Conservation (phyloP, 35 echinoderm and acorn worm species). For the Hemicentrotus pulcherrimus region DNA sequence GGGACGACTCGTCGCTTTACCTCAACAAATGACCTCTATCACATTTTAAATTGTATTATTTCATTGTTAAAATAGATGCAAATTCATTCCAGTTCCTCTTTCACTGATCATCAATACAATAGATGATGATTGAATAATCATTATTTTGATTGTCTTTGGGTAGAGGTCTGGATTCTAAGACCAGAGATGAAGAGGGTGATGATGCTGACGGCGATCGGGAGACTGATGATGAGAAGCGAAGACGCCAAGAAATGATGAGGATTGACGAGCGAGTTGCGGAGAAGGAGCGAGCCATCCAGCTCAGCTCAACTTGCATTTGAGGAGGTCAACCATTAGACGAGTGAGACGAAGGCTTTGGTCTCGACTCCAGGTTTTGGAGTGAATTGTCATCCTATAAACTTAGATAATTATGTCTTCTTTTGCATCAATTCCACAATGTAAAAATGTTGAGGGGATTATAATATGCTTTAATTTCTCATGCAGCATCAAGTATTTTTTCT, state of each 20-base stretch:
- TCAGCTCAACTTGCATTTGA: not conserved
- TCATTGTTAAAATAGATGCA: not conserved
- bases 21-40: no score
- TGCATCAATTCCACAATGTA: no score
- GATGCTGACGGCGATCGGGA: not conserved
- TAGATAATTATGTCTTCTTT: no score
- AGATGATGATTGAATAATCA: not conserved
- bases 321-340: not conserved
- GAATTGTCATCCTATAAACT: no score
- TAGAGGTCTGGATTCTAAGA: not conserved
- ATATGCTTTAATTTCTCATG: no score
- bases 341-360: not conserved
- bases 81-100: not conserved
- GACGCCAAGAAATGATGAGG: slow-evolving; percentile 32
- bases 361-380: no score
- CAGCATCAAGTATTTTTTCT: no score
- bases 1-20: no score
- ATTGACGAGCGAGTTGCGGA: slow-evolving; percentile 29
- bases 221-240: slow-evolving; percentile 10
- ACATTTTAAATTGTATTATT: no score
- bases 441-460: no score
- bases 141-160: not conserved
- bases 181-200: not conserved
- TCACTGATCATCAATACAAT: not conserved
- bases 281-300: not conserved